These are phyloP conservation scores for Pseudopodoces humilis DNA, from an alignment of 2,113 vertebrate genomes.

Conservation along the genomic window DNA sequence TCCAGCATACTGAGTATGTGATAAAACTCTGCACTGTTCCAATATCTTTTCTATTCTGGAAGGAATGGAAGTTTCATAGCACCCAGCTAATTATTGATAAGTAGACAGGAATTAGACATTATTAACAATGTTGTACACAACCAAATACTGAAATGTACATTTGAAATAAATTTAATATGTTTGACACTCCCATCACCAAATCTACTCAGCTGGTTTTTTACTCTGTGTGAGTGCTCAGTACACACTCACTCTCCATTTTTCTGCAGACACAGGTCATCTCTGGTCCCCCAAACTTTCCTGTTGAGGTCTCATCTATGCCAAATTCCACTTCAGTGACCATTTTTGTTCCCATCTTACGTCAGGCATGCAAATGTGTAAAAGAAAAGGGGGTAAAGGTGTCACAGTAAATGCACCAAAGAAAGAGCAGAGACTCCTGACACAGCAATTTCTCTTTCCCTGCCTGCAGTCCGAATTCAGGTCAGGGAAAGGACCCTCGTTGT, in stretches of 20 bases:
- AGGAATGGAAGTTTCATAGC: neutral
- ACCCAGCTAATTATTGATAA: neutral
- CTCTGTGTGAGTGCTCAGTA: neutral
- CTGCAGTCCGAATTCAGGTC: neutral
- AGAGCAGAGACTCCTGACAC: neutral
- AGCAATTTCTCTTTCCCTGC: neutral
- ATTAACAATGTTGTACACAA: neutral
- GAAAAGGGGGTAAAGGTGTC: accelerated
- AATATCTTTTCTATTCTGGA: neutral
- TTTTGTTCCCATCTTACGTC: neutral
- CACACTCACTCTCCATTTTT: neutral
- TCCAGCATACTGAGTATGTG: neutral
- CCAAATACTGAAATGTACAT: neutral
- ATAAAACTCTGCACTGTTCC: neutral
- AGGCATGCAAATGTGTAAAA: neutral
- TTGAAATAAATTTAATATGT: neutral
- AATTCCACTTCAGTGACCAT: neutral
- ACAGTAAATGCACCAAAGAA: neutral
- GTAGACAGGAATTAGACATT: neutral
- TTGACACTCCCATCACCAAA: neutral
- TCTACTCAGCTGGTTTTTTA: neutral
- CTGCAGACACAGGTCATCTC: neutral
- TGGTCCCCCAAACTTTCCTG: neutral
- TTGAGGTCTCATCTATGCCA: neutral
- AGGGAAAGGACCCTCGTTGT: accelerated